A percentile compares a stretch with the other conserved stretches of the same genome.
Evolutionary conservation across 2,888 invertebrate genomes (phyloP).

Genomic region (Nezara viridula): DNA sequence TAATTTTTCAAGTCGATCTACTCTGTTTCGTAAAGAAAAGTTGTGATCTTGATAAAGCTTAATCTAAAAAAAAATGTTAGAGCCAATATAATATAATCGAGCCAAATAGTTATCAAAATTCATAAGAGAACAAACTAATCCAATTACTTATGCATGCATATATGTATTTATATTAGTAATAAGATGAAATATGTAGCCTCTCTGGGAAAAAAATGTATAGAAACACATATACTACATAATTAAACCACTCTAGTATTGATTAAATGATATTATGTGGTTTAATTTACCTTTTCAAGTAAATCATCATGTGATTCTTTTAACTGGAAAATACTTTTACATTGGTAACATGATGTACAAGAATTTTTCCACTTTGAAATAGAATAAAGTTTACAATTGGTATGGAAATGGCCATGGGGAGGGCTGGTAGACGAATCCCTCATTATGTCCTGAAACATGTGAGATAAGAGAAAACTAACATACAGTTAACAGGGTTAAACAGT

Average conservation of each 20-base stretch:
- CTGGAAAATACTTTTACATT: slow-evolving; percentile 40
- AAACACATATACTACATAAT: background rate
- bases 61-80: background rate
- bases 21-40: slow-evolving; percentile 27
- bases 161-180: background rate
- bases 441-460: background rate
- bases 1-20: slow-evolving; percentile 25
- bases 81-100: too few species aligned
- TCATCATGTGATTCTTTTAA: slow-evolving; percentile 46
- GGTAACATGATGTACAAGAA: slow-evolving; percentile 48
- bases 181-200: too few species aligned
- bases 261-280: background rate
- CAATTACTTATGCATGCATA: background rate
- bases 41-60: slow-evolving; percentile 49
- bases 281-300: slow-evolving; percentile 39
- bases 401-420: background rate
- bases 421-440: background rate
- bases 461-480: background rate
- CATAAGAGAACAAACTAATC: background rate
- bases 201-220: too few species aligned
- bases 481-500: too few species aligned
- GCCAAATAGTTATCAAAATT: background rate
- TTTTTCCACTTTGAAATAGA: slow-evolving; percentile 30
- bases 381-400: slow-evolving; percentile 45
- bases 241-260: too few species aligned